These are phyloP conservation scores for Gallinago undulata DNA, from an alignment of 2,113 vertebrate species.

Conservation along the genomic window DNA sequence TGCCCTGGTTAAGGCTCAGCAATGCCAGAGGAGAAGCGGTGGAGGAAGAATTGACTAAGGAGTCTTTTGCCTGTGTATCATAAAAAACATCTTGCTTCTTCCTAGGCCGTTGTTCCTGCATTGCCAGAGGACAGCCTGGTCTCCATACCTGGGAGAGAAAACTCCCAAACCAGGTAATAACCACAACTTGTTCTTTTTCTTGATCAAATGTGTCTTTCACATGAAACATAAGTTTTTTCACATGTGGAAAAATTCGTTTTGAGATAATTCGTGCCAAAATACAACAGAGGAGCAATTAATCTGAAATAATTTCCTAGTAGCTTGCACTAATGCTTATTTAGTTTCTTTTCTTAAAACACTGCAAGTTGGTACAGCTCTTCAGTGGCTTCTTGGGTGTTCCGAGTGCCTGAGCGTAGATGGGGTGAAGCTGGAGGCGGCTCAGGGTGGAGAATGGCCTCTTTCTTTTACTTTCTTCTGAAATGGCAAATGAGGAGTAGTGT, in stretches of 20 bases:
- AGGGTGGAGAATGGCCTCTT: background rate
- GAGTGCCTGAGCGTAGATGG: background rate
- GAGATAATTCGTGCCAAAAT: background rate
- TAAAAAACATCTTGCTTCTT: background rate
- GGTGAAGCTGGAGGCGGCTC: background rate
- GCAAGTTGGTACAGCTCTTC: background rate
- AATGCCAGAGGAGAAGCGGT: background rate
- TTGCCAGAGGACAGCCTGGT: background rate
- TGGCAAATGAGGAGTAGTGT: background rate
- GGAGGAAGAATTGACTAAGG: background rate
- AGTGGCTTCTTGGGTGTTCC: background rate
- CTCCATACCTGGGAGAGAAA: conserved; percentile 5
- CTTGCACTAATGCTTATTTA: background rate
- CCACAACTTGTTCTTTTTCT: background rate
- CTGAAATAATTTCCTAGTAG: background rate
- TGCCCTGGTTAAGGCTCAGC: background rate
- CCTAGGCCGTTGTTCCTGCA: conserved; percentile 41
- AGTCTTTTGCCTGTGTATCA: background rate
- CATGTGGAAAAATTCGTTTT: background rate
- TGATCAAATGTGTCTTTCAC: rapidly evolving
- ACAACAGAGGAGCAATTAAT: rapidly evolving
- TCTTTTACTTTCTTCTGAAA: background rate
- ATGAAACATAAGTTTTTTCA: background rate
- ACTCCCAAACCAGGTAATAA: conserved; percentile 62
- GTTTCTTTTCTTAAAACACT: background rate